Conservation (phyloP, 1,140 invertebrate species). For the Pachypsylla venusta region DNA sequence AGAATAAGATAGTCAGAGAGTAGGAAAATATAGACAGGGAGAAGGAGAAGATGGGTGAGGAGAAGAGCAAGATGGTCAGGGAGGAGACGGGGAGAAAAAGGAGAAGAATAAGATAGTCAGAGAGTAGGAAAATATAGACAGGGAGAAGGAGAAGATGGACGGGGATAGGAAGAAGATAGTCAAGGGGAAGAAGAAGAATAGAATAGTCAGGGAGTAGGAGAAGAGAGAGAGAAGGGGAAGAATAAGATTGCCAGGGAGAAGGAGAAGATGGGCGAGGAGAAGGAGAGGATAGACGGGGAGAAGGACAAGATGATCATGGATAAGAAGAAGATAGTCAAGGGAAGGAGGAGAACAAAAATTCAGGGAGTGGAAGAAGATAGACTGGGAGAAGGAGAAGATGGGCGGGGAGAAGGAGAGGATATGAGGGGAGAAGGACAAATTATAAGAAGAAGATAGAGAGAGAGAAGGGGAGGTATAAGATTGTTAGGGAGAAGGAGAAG, state of each 20-base stretch:
- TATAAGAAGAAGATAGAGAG: not conserved
- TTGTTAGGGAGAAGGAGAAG: not conserved
- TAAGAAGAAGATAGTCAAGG: not conserved
- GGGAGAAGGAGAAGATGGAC: not conserved
- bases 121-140: not conserved
- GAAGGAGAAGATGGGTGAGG: not conserved
- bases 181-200: not conserved
- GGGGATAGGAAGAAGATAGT: not conserved
- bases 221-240: not conserved
- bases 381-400: not conserved
- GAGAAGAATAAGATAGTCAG: not conserved
- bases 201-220: not conserved
- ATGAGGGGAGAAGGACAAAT: not conserved
- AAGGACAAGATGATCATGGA: not conserved
- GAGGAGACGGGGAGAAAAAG: not conserved
- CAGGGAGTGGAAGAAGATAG: not conserved
- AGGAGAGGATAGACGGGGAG: not conserved
- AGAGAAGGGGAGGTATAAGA: not conserved
- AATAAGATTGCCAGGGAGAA: not conserved
- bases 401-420: not conserved
- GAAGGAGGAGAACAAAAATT: not conserved
- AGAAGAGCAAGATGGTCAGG: not conserved
- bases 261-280: not conserved
- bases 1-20: too few relatives aligned
- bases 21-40: not conserved